phyloP scores from a whole-genome alignment of 2,113 vertebrate genomes.

The Riparia riparia region DNA sequence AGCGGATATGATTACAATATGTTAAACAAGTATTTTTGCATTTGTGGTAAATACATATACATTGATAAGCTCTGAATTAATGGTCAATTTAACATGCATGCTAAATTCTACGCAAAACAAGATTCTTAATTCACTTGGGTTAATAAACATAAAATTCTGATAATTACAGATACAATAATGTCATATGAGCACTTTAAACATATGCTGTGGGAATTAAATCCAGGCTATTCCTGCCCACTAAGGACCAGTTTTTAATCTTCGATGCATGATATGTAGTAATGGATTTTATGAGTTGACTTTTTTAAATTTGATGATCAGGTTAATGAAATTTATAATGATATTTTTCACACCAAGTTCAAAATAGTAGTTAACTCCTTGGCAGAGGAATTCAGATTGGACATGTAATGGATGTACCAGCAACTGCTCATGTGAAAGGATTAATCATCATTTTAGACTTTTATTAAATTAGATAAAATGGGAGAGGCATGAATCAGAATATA shows the following conservation, averaged over 20 bases:
- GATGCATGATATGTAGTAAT: slow-evolving; percentile 74
- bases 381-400: slow-evolving; percentile 67
- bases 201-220: slow-evolving; percentile 73
- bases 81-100: slow-evolving; percentile 57
- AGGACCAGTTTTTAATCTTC: slow-evolving; percentile 73
- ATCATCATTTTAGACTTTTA: slow-evolving; percentile 73
- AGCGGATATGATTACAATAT: background rate
- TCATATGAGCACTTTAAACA: slow-evolving; percentile 70
- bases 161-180: slow-evolving; percentile 76
- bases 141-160: slow-evolving; percentile 75
- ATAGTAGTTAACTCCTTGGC: slow-evolving; percentile 72
- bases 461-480: slow-evolving; percentile 73
- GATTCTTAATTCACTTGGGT: slow-evolving; percentile 70
- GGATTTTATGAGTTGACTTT: slow-evolving; percentile 75
- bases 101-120: slow-evolving; percentile 66
- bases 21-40: slow-evolving; percentile 10
- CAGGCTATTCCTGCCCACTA: slow-evolving; percentile 68
- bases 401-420: slow-evolving; percentile 68
- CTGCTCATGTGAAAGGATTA: slow-evolving; percentile 62
- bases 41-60: slow-evolving; percentile 29
- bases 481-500: slow-evolving; percentile 68
- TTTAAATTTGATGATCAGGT: slow-evolving; percentile 72
- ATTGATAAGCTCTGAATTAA: slow-evolving; percentile 46
- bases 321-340: slow-evolving; percentile 74
- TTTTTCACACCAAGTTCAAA: slow-evolving; percentile 74